phyloP scores from a whole-genome alignment of 2,797 vertebrate genomes.

The Rallus crepitans region DNA sequence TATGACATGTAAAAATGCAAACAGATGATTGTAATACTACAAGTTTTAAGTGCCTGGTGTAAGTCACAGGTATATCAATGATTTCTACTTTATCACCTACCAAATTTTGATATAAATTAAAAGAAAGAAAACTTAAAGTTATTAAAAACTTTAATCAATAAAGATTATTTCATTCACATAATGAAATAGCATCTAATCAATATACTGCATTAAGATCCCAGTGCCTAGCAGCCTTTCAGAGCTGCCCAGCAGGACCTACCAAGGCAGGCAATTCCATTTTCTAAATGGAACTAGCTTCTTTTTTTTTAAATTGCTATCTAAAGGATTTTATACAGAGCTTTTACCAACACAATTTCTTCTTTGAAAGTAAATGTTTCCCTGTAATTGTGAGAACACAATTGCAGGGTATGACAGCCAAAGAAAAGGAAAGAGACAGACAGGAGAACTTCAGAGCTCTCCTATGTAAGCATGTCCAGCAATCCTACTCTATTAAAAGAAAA shows the following conservation, averaged over 20 bases:
- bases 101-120: neutral
- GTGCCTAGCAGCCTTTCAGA: neutral
- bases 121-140: neutral
- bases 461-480: neutral
- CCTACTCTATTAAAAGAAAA: neutral
- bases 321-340: neutral
- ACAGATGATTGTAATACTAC: neutral
- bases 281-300: neutral
- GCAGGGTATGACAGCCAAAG: neutral
- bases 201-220: neutral
- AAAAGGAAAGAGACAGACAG: neutral
- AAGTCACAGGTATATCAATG: neutral
- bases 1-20: neutral
- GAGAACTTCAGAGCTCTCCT: neutral
- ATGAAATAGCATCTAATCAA: neutral
- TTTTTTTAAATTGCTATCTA: neutral
- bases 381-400: neutral
- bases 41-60: neutral
- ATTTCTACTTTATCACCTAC: neutral
- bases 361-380: neutral
- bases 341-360: neutral
- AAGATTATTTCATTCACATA: neutral
- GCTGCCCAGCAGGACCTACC: neutral
- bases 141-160: neutral
- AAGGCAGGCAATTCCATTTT: neutral